A percentile compares a stretch with the other conserved stretches of the same genome.
phyloP scores from a whole-genome alignment of 2,888 invertebrate species.

The Cosmopolites sordidus region DNA sequence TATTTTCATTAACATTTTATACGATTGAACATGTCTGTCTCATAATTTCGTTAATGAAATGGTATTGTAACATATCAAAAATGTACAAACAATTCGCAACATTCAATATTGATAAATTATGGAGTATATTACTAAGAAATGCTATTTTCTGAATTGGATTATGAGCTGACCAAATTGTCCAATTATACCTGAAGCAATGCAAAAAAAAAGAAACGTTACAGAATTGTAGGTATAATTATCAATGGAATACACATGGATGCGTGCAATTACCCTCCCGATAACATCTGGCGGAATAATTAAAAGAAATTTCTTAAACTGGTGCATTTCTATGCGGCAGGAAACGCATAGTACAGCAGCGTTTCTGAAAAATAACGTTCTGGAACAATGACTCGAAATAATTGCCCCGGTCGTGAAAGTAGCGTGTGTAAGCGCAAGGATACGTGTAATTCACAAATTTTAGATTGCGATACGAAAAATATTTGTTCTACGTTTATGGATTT shows the following conservation, averaged over 20 bases:
- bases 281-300: conserved; percentile 11
- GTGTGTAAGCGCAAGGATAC: conserved; percentile 9
- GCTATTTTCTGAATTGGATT: too few relatives aligned
- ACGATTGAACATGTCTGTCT: too few relatives aligned
- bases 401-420: conserved; percentile 25
- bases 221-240: neutral
- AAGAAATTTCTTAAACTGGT: conserved; percentile 12
- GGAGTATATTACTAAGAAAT: too few relatives aligned
- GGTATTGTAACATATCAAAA: too few relatives aligned
- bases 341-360: conserved; percentile 11
- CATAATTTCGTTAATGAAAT: too few relatives aligned
- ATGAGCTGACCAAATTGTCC: too few relatives aligned
- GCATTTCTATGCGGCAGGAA: conserved; percentile 22
- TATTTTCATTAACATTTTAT: too few relatives aligned
- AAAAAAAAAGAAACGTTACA: too few relatives aligned
- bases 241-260: neutral
- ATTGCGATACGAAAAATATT: neutral
- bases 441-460: neutral
- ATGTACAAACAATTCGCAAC: too few relatives aligned
- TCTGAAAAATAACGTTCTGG: conserved; percentile 26
- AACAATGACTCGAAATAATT: conserved; percentile 28
- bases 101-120: too few relatives aligned
- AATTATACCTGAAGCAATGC: too few relatives aligned
- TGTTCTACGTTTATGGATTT: too few relatives aligned
- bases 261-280: neutral